Conservation (phyloP, 2,797 vertebrate genomes). For the Halcyon badia region DNA sequence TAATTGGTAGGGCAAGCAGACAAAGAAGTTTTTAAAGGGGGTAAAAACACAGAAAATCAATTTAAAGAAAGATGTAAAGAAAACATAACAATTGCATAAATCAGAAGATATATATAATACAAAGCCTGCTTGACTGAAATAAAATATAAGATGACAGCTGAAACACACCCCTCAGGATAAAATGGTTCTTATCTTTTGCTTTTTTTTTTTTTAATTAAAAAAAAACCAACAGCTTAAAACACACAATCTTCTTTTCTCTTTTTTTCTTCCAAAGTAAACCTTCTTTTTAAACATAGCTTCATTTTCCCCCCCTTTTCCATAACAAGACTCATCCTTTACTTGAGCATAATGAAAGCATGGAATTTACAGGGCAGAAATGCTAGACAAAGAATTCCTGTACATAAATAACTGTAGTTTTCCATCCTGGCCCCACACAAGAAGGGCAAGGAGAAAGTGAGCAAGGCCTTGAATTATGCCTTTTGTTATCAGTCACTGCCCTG, state of each 20-base stretch:
- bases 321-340: neutral
- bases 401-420: slow-evolving; percentile 66
- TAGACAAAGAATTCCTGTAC: slow-evolving; percentile 73
- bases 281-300: neutral
- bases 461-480: slow-evolving; percentile 78
- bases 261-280: neutral
- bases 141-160: neutral
- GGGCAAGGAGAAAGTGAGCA: slow-evolving; percentile 70
- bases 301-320: neutral
- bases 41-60: neutral
- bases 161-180: neutral
- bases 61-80: neutral
- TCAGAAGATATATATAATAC: neutral
- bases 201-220: neutral
- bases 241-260: neutral
- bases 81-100: neutral
- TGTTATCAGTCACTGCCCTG: slow-evolving; percentile 66
- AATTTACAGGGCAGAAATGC: slow-evolving; percentile 39
- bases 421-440: slow-evolving; percentile 66
- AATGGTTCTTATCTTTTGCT: neutral
- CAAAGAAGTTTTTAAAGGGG: slow-evolving; percentile 10
- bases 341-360: neutral
- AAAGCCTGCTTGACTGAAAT: neutral
- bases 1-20: neutral
- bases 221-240: neutral